These are phyloP conservation scores for Atethmia centrago DNA, from an alignment of 2,888 invertebrate genomes.

Conservation along the genomic window DNA sequence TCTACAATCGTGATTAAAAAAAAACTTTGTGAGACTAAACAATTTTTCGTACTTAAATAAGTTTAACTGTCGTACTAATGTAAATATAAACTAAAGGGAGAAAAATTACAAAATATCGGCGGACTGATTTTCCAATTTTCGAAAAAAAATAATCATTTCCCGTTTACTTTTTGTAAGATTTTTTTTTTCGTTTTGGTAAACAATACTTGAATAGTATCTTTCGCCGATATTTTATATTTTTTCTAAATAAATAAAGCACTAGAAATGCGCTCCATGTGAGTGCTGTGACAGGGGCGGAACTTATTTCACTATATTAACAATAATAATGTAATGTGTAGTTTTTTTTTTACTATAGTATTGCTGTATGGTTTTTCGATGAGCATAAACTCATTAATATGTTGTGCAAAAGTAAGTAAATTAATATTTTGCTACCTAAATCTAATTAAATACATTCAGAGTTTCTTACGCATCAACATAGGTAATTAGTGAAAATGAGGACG, in stretches of 20 bases:
- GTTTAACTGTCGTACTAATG: conserved; percentile 75
- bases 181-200: conserved; percentile 35
- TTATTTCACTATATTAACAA: conserved; percentile 37
- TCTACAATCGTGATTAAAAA: conserved; percentile 49
- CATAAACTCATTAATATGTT: background rate
- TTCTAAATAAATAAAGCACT: conserved; percentile 55
- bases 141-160: conserved; percentile 9
- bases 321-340: background rate
- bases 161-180: conserved; percentile 14
- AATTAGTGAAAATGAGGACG: conserved; percentile 3
- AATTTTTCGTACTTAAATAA: conserved; percentile 66
- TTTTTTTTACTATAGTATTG: background rate
- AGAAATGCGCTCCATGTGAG: conserved; percentile 45
- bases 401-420: background rate
- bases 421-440: conserved; percentile 1
- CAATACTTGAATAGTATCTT: conserved; percentile 1
- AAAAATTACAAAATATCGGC: conserved; percentile 57
- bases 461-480: background rate
- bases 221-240: conserved; percentile 53
- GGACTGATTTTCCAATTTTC: conserved; percentile 6
- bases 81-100: conserved; percentile 71
- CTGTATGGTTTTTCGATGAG: background rate
- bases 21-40: conserved; percentile 59
- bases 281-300: conserved; percentile 44
- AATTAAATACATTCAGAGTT: conserved; percentile 2